Evolutionary conservation across 2,797 vertebrate species (phyloP), one percentile per base, ranked within the genome.

Genomic region (Oreochromis grahami): DNA sequence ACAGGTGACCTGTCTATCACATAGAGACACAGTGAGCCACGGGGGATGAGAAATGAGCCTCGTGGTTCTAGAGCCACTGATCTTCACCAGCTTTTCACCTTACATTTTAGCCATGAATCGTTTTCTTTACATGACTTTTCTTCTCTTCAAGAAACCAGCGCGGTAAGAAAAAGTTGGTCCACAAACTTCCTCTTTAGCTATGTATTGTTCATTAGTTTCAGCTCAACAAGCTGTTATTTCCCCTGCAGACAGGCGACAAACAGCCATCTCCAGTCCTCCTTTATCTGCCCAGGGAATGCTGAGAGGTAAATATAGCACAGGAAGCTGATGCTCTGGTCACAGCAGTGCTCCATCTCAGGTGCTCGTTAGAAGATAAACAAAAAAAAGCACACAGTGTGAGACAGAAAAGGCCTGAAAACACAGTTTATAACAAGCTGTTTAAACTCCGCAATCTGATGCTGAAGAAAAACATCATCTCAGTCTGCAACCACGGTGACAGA

Each of bases 101-200:
- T 17, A 26, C 4, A 45, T 26, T 43, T 45, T 17, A 0, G 0
- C 65, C 34, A 21, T 1, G 19, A 65, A 38, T 0, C 11, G 0
- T 38, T 65, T 21, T 70, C 21, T 26, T 70, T 17, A 15, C 38
- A 26, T 8, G 13, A 14, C 3, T 70, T 70, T 24, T 8, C 15
- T 41, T 70, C 8, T n/a, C 34, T 38, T 60, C 0, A 60, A 19
- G 56, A 34, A 60, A 60, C 17, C 29, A 60, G 56, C 17, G 21
- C 7, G 21, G 34, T 21, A 38, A 13, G 34, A 65, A 65, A 38
- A 38, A 21, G 60, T 21, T 38, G 60, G 11, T 38, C 19, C 34
- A 65, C 34, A 38, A 65, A 65, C 34, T 21, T 63, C 19, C 60
- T 65, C 60, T 65, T 21, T 38, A 65, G 60, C 7, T 65, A 3